Evolutionary conservation across 2,113 vertebrate genomes (phyloP).

Genomic region (Tetrax tetrax): DNA sequence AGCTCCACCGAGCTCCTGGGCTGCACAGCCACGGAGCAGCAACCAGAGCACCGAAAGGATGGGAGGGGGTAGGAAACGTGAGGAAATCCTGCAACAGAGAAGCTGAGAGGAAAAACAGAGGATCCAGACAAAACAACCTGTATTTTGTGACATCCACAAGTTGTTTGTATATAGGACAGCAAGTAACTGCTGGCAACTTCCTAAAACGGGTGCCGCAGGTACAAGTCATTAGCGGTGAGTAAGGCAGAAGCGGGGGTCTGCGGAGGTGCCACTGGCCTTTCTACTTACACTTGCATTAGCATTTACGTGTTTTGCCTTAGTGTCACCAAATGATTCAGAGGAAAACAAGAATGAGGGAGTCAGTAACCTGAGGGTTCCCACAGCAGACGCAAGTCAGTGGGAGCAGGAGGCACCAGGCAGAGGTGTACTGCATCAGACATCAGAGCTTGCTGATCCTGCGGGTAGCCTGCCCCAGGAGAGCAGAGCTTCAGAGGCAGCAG

Average conservation of each 20-base stretch:
- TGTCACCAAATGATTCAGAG: neutral
- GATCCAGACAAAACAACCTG: neutral
- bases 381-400: fast-evolving
- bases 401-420: neutral
- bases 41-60: neutral
- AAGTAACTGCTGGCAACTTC: neutral
- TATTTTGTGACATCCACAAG: neutral
- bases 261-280: neutral
- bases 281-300: neutral
- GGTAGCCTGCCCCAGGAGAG: neutral
- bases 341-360: neutral
- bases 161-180: neutral
- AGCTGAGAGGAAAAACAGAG: neutral
- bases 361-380: neutral
- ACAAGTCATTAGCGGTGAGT: neutral
- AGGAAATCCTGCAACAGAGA: neutral
- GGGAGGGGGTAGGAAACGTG: neutral
- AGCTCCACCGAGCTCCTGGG: neutral
- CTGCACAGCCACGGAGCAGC: neutral
- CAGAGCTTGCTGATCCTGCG: neutral
- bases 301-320: neutral
- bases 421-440: neutral
- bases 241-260: neutral
- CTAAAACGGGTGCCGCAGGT: neutral
- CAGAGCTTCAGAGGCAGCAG: neutral